Evolutionary conservation across 2,888 invertebrate species (phyloP).

Genomic region (Ennomos fuscantarius): DNA sequence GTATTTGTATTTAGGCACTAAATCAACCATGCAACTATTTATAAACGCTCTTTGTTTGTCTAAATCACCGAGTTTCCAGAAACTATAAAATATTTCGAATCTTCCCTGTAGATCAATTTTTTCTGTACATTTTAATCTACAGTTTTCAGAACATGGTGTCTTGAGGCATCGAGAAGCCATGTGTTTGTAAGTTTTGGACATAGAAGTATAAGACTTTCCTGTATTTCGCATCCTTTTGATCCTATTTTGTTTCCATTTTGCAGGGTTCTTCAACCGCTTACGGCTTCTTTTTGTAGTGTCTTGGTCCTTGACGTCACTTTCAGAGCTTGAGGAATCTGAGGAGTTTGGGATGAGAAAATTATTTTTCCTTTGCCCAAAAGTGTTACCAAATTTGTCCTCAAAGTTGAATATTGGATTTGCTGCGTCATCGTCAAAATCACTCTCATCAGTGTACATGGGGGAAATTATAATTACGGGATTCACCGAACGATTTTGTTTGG

Average conservation of each 20-base stretch:
- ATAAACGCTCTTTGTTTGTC: too few species aligned
- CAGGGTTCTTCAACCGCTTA: slow-evolving; percentile 19
- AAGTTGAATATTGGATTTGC: too few species aligned
- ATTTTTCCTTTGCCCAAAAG: too few species aligned
- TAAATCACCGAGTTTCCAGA: slow-evolving; percentile 28
- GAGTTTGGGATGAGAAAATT: too few species aligned
- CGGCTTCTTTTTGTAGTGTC: too few species aligned
- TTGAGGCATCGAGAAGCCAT: slow-evolving; percentile 9
- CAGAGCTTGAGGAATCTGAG: too few species aligned
- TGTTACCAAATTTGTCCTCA: too few species aligned
- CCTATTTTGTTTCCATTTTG: slow-evolving; percentile 27
- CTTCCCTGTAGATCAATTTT: slow-evolving; percentile 17
- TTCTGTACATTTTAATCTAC: slow-evolving; percentile 14
- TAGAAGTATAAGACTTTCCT: slow-evolving; percentile 18
- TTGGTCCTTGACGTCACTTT: neutral
- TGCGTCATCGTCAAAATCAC: too few species aligned
- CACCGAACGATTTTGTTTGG: too few species aligned
- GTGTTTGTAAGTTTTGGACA: slow-evolving; percentile 17
- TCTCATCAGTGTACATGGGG: too few species aligned
- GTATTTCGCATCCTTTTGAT: slow-evolving; percentile 21
- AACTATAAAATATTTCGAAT: slow-evolving; percentile 21
- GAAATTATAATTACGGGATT: too few species aligned
- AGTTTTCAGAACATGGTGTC: slow-evolving; percentile 12
- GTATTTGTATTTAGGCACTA: slow-evolving; percentile 27
- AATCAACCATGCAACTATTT: slow-evolving; percentile 16